Evolutionary conservation across 2,888 invertebrate genomes (phyloP).

Genomic region (Isoperla grammatica): DNA sequence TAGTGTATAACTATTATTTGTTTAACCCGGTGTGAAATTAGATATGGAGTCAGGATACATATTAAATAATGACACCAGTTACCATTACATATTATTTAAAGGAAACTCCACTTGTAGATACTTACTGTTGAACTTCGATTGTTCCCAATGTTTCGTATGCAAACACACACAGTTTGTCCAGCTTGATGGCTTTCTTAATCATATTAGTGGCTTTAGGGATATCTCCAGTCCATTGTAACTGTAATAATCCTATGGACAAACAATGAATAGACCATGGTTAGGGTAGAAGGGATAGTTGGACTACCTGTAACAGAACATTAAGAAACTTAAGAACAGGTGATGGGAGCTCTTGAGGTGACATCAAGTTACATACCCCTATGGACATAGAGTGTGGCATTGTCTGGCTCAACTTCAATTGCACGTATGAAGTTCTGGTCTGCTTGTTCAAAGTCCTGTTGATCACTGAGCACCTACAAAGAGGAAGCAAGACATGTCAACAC

Average conservation of each 20-base stretch:
- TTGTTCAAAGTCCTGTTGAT: slow-evolving; percentile 74
- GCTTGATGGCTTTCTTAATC: slow-evolving; percentile 74
- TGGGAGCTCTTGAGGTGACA: no score
- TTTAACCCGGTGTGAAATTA: no score
- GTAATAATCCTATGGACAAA: slow-evolving; percentile 47
- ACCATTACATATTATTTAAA: no score
- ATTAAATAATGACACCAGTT: no score
- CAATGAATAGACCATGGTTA: no score
- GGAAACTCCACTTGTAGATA: no score
- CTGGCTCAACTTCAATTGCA: slow-evolving; percentile 74
- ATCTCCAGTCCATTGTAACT: slow-evolving; percentile 80
- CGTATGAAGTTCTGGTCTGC: slow-evolving; percentile 77
- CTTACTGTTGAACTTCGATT: slow-evolving; percentile 86
- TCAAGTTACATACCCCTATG: slow-evolving; percentile 76
- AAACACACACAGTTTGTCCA: slow-evolving; percentile 90
- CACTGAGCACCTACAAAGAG: slow-evolving; percentile 59
- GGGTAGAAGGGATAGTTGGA: no score
- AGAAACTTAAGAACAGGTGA: no score
- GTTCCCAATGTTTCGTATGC: slow-evolving; percentile 94
- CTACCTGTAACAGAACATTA: no score
- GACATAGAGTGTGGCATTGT: slow-evolving; percentile 79
- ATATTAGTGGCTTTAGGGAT: slow-evolving; percentile 69
- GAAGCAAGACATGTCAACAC: slow-evolving; percentile 17
- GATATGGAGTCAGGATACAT: neutral
- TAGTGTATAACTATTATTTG: no score